Evolutionary conservation across 2,113 vertebrate species (phyloP), one percentile per base, ranked within the genome.

Genomic region (Malurus elegans): DNA sequence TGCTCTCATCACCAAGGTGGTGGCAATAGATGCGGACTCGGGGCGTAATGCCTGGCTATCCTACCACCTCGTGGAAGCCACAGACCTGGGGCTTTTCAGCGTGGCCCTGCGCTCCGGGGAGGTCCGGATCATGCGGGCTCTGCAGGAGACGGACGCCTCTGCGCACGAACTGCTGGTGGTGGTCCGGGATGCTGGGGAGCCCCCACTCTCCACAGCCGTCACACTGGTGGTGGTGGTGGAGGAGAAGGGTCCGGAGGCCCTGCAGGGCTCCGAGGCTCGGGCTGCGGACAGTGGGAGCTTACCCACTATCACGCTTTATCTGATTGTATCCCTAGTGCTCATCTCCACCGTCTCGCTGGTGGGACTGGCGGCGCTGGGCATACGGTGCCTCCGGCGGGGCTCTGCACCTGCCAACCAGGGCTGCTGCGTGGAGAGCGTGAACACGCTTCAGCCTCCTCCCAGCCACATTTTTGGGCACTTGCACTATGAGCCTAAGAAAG

Each of bases 301-400:
- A 93, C 97, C 98, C 11, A 97, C 97, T 10, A 96, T 98, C 50
- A 99, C 98, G 1, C 93, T 99, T 66, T 99, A 99, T 84, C 98
- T 99, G 86, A 98, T 99, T 16, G 98, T 98, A 65, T 98, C 98
- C 60, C 87, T 99, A 31, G 98, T 98, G 69, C 98, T 98, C 76
- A 98, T 99, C 73, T 99, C 98, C 19, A 97, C 96, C 3, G 97
- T 99, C 79, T 98, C 98, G 1, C 97, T 98, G 86, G 96, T 96
- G 89, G 97, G 82, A 90, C 73, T 97, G 97, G 94, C 71, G n/a
- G 97, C 42, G 19, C 84, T 97, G 94, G 95, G 93, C 1, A 65
- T 93, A 14, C 93, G 96, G 79, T 97, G 97, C 64, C 84, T 97
- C 62, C 93, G 88, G 51, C 71, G 67, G 93, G 90, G 71, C 79